These are phyloP conservation scores for Empidonax alnorum DNA, from an alignment of 2,113 vertebrate genomes.

Conservation along the genomic window DNA sequence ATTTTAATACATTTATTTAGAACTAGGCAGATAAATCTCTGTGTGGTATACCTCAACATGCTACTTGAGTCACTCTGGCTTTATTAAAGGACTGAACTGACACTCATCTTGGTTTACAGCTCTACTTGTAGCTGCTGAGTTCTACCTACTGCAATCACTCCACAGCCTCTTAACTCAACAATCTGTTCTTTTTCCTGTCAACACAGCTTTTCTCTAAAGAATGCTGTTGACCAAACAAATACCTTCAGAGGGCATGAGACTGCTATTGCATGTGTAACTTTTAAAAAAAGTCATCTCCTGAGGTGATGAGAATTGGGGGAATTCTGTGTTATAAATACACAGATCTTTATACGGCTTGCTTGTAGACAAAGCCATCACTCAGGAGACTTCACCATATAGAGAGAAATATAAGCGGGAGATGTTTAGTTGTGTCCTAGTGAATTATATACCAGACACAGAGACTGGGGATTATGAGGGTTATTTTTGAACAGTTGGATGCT, in stretches of 20 bases:
- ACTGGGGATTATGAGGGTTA: background rate
- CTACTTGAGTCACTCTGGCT: background rate
- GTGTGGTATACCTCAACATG: background rate
- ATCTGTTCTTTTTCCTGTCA: background rate
- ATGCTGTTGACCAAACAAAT: background rate
- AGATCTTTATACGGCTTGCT: background rate
- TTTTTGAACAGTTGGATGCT: background rate
- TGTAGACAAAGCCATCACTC: background rate
- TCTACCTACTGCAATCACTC: background rate
- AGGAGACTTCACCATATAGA: background rate
- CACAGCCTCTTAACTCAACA: slow-evolving; percentile 1
- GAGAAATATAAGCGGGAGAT: background rate
- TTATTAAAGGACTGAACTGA: background rate
- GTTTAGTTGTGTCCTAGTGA: background rate
- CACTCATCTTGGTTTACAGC: background rate
- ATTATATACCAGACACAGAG: background rate
- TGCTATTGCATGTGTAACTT: background rate
- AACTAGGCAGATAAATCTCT: background rate
- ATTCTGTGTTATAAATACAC: background rate
- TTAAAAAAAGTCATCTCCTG: background rate
- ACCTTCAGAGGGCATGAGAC: slow-evolving; percentile 1
- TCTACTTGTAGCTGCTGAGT: background rate
- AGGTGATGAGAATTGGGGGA: slow-evolving; percentile 10
- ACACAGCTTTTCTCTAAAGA: background rate
- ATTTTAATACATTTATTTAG: background rate